phyloP scores from a whole-genome alignment of 2,113 vertebrate species.

The Acanthochromis polyacanthus region DNA sequence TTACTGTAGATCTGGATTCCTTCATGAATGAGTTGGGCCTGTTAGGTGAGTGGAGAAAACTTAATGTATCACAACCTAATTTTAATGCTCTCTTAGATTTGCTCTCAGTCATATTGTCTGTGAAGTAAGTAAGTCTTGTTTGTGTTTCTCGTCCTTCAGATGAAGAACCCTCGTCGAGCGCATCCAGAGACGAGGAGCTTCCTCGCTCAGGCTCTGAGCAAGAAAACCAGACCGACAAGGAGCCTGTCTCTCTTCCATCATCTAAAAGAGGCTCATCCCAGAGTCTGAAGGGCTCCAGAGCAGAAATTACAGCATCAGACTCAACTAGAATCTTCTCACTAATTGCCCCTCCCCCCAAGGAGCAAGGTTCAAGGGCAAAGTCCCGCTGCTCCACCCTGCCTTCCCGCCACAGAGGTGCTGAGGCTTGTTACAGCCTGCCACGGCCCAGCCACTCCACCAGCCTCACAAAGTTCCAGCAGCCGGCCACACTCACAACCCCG shows the following conservation, averaged over 20 bases:
- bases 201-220: constrained; percentile 47
- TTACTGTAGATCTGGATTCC: constrained; percentile 67
- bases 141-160: constrained; percentile 50
- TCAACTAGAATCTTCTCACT: constrained; percentile 46
- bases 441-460: constrained; percentile 81
- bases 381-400: constrained; percentile 84
- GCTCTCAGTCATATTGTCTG: background rate
- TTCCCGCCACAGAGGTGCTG: constrained; percentile 69
- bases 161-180: constrained; percentile 42
- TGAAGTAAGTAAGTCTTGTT: background rate
- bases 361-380: constrained; percentile 63
- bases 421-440: constrained; percentile 70
- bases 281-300: constrained; percentile 53
- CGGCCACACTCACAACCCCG: constrained; percentile 43
- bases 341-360: constrained; percentile 70
- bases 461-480: constrained; percentile 76
- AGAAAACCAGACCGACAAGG: constrained; percentile 35
- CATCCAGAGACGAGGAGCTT: constrained; percentile 36
- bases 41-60: constrained; percentile 63
- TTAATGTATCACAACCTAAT: background rate
- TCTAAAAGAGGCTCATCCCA: constrained; percentile 59
- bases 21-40: constrained; percentile 70
- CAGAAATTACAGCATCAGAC: constrained; percentile 43
- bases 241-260: constrained; percentile 30
- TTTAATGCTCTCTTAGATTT: background rate